A percentile compares a stretch with the other conserved stretches of the same genome.
Evolutionary conservation across 2,797 vertebrate genomes (phyloP).

Genomic region (Acanthopagrus latus): DNA sequence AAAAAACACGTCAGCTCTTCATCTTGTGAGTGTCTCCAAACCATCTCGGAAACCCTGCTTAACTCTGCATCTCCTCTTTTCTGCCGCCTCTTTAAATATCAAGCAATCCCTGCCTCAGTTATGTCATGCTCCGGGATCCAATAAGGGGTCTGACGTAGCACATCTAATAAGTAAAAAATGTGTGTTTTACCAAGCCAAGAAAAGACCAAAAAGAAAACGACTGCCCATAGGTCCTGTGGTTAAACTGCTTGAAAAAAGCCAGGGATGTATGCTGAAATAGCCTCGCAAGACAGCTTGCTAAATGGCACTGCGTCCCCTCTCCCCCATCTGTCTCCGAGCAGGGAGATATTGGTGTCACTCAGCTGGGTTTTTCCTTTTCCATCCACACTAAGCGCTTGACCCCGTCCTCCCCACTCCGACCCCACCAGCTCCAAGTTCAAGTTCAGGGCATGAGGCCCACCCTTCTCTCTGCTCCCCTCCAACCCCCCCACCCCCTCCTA

Average conservation of each 20-base stretch:
- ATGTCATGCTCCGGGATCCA: neutral
- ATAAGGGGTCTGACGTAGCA: too few relatives aligned
- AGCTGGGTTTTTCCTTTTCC: slow-evolving; percentile 56
- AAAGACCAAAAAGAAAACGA: too few relatives aligned
- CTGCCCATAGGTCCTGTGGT: too few relatives aligned
- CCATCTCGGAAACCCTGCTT: neutral
- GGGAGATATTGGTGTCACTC: slow-evolving; percentile 63
- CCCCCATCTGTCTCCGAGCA: slow-evolving; percentile 47
- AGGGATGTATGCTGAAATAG: too few relatives aligned
- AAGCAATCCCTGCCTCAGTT: neutral
- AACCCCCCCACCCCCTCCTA: neutral
- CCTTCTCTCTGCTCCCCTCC: slow-evolving; percentile 46
- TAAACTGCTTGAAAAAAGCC: too few relatives aligned
- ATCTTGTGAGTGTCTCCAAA: slow-evolving; percentile 12
- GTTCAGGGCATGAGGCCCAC: slow-evolving; percentile 78
- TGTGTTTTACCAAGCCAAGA: too few relatives aligned
- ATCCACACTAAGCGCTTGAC: slow-evolving; percentile 60
- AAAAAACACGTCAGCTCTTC: slow-evolving; percentile 5
- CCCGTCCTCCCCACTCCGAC: slow-evolving; percentile 61
- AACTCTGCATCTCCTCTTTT: neutral
- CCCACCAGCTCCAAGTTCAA: slow-evolving; percentile 78
- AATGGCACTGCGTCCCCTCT: slow-evolving; percentile 29
- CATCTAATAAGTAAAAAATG: too few relatives aligned
- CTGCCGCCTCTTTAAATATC: slow-evolving; percentile 15
- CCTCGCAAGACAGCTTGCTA: slow-evolving; percentile 36